Evolutionary conservation across 2,113 vertebrate genomes (phyloP).

Genomic region (Eulemur macaco): DNA sequence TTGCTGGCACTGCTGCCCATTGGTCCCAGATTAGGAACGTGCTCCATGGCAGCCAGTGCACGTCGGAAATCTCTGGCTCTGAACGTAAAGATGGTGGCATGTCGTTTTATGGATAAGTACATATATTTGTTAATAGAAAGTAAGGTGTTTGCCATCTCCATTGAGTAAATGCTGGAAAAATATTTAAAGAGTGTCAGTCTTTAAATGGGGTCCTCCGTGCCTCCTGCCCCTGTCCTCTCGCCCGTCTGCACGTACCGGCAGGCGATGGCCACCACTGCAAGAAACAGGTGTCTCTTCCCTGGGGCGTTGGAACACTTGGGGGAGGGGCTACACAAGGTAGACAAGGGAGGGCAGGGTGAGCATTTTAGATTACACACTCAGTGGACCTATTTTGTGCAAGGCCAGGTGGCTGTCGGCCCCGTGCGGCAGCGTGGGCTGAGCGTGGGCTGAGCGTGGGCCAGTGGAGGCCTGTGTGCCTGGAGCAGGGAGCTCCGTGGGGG

Average conservation of each 20-base stretch:
- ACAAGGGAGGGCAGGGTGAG: background rate
- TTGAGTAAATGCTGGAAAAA: background rate
- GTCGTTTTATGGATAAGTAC: rapidly evolving
- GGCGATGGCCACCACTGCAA: too few relatives aligned
- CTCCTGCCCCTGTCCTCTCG: background rate
- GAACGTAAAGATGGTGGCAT: rapidly evolving
- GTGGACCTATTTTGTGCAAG: rapidly evolving
- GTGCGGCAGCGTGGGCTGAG: background rate
- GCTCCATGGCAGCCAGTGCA: rapidly evolving
- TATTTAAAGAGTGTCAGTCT: background rate
- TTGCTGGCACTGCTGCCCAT: background rate
- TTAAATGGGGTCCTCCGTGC: rapidly evolving
- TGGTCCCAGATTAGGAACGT: rapidly evolving
- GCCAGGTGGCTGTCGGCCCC: rapidly evolving
- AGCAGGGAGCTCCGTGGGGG: background rate
- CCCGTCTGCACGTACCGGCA: background rate
- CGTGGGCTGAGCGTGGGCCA: rapidly evolving
- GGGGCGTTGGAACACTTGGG: rapidly evolving
- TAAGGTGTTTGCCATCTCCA: background rate
- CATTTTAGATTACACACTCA: background rate
- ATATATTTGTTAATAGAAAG: background rate
- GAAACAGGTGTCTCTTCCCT: background rate
- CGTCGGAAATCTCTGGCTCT: background rate
- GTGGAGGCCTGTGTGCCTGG: too few relatives aligned
- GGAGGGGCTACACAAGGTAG: background rate